Base-by-base conservation (phyloP, 2,888 invertebrate species). In the Malthinus seriepunctatus region DNA sequence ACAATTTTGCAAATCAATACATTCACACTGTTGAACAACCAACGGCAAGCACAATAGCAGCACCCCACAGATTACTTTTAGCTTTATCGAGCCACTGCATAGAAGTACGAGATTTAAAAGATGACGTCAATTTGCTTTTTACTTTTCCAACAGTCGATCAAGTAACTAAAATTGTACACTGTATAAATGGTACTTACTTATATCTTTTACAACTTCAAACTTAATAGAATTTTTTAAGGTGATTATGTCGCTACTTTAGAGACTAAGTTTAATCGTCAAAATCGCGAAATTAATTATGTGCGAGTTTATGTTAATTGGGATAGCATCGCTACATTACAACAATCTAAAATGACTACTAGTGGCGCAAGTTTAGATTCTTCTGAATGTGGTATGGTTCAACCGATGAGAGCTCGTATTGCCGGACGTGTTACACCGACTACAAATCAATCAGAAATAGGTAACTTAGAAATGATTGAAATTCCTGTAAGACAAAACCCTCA, bases 221-320 rank as follows among this genome's bases (percentile, higher is more conserved):
- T 0, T 45, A 42, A 32, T 39, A 35, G 33, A 60, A 75, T 73
- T 53, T 56, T 73, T 75, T 12, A 67, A 85, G 85, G 84, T 35
- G 85, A 88, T 70, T 89, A 86, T 73, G 82, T 89, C 3, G 85
- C 83, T 0, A 86, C 88, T 0, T 69, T 89, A 58, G 89, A 89
- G 76, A 81, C 81, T 15, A 86, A 85, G 73, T 78, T 75, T 62
- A 79, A 81, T 68, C 70, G 80, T 10, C 76, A 80, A 66, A 80
- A 75, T 68, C 78, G 72, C 23, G 77, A 76, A 54, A 76, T 73
- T 64, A 83, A 76, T 75, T 88, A 87, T 66, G 83, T 86, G n/a
- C 81, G 90, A 55, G 84, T 90, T 15, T 91, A 91, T 72, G 84
- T 89, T 2, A 89, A 90, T 72, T 91, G 91, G 87, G 86, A 88